Base-by-base conservation (phyloP, 1,140 invertebrate species). In the Drosophila pectinifera region DNA sequence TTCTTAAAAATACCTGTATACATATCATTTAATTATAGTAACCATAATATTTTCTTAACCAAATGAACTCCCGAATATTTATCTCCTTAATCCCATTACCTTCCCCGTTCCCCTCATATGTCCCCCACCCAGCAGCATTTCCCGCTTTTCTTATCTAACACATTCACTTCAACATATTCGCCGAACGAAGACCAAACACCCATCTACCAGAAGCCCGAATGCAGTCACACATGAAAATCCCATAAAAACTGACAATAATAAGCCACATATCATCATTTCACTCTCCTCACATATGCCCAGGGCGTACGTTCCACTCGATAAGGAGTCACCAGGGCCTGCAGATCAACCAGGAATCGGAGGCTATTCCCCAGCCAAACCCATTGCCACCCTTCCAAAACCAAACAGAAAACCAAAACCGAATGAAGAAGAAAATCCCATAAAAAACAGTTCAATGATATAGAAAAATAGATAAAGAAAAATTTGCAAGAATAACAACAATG, bases 361-460 rank as follows among this genome's bases (percentile, higher is more conserved):
- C 73, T 56, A 54, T 48, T 42, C 51, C 58, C 53, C 58, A 45
- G 54, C 61, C 63, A 42, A 42, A 31, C 28, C 64, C 64, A 28
- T 46, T 45, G 43, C 43, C 42, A 65, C 63, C 61, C 73, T 61
- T 46, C 53, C 48, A n/a, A 16, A 67, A 14, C 59, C 53, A 20
- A 42, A 64, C 18, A 46, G 14, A 42, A 63, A 39, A 43, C 34
- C 24, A 14, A 72, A 70, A 57, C 68, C 68, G 68, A 72, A 70
- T 72, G 49, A 70, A 48, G 54, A 34, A 57, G 61, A 43, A 86
- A 74, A 81, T 78, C 82, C 78, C 82, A 85, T 85, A 80, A 85
- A 85, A 85, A 70, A 85, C 81, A 85, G 81, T 63, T 85, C 81
- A 85, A 78, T 85, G 82, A 81, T 86, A 85, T 81, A 86, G 61